A percentile compares a stretch with the other conserved stretches of the same genome.
Conservation (phyloP, 53 echinoderm and acorn worm genomes). For the Astropecten irregularis region DNA sequence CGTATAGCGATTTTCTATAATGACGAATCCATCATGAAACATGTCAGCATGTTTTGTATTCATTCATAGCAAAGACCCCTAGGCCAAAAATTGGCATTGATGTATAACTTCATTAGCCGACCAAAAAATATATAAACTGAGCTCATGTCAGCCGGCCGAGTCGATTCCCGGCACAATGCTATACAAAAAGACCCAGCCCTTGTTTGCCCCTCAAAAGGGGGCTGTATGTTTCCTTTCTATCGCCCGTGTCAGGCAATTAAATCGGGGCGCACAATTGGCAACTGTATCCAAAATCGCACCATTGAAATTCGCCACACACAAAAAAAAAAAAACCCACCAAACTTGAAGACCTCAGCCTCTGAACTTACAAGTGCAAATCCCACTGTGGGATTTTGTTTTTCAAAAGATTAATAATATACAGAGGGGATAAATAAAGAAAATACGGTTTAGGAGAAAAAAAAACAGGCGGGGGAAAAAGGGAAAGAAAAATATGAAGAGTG, state of each 20-base stretch:
- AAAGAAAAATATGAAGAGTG: neutral
- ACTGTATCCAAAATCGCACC: neutral
- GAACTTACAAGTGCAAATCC: conserved; percentile 17
- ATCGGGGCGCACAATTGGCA: neutral
- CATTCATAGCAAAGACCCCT: neutral
- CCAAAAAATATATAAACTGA: neutral
- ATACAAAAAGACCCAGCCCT: no score
- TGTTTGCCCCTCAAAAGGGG: neutral
- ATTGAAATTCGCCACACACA: neutral
- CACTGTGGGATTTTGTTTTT: neutral
- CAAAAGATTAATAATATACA: no score
- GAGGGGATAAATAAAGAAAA: neutral
- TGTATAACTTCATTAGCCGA: conserved; percentile 41
- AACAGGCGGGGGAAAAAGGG: no score
- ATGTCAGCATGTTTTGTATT: neutral
- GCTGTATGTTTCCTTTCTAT: neutral
- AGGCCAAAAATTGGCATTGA: conserved; percentile 18
- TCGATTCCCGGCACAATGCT: no score
- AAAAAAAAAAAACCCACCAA: neutral
- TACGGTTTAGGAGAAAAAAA: neutral
- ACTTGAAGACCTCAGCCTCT: neutral
- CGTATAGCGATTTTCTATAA: no score
- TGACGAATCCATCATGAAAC: neutral
- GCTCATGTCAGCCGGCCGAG: no score
- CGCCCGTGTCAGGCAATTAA: neutral